These are phyloP conservation scores for Dynastes grantii DNA, from an alignment of 2,888 invertebrate species.

Conservation along the genomic window DNA sequence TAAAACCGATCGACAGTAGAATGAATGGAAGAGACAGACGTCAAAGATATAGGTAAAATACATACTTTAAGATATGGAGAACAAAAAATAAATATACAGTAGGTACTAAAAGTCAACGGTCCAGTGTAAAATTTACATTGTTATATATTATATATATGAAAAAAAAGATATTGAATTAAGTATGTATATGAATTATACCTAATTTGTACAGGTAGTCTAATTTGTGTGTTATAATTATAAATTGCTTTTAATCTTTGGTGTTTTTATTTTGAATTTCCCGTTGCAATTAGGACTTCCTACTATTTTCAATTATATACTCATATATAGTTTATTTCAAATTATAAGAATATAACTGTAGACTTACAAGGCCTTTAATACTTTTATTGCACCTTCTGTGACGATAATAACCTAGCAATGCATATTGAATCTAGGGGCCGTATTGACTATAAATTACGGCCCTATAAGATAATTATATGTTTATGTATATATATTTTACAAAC, in stretches of 20 bases:
- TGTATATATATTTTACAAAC: too few species aligned
- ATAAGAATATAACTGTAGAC: too few species aligned
- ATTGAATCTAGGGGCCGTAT: too few species aligned
- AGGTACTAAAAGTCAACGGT: conserved; percentile 66
- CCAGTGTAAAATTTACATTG: conserved; percentile 71
- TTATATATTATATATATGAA: conserved; percentile 62
- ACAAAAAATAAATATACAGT: conserved; percentile 52
- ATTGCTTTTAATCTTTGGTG: conserved; percentile 65
- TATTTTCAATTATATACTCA: too few species aligned
- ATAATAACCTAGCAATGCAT: too few species aligned
- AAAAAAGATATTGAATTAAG: conserved; percentile 51
- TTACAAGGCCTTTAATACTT: too few species aligned
- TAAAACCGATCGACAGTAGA: background rate
- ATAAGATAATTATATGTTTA: too few species aligned
- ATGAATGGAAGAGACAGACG: background rate
- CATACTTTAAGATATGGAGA: conserved; percentile 9
- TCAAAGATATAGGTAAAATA: background rate
- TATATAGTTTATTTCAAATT: too few species aligned
- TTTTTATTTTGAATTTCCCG: conserved; percentile 39
- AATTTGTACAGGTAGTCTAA: conserved; percentile 71
- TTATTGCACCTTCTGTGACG: too few species aligned
- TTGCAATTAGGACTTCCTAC: too few species aligned
- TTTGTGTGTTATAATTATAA: conserved; percentile 70
- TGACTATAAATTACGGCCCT: too few species aligned
- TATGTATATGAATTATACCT: conserved; percentile 68